Base-by-base conservation (phyloP, 37 sponge, comb jelly and placozoan species). In the Haliclona indistincta region DNA sequence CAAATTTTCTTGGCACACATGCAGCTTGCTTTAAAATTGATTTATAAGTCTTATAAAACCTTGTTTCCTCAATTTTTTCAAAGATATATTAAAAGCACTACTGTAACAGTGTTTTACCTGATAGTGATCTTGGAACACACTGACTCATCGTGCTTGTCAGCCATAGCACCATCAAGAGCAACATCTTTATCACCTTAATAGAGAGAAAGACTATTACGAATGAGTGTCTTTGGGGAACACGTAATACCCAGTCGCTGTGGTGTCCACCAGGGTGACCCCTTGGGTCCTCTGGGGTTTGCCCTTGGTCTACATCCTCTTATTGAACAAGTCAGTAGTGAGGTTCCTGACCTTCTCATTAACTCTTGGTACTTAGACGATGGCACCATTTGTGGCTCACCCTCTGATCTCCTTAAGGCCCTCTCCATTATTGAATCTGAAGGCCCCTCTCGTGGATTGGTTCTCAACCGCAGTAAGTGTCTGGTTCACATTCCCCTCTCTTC, bases 321-420 rank as follows among this genome's bases (percentile, higher is more conserved):
- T 22, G 71, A 51, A 26, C n/a, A 55, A 26, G 53, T 71, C 54
- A 47, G 53, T 35, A 54, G 37, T 47, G 71, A 51, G 29, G 71
- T 71, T 2, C 53, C 71, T 28, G 71, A 55, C 36, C 49, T 71
- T 10, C 37, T 25, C 26, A 26, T 71, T 25, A 71, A 71, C 53
- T 53, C 71, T 10, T 71, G 71, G 55, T 71, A 71, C 54, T 26
- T 71, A 28, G 71, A 47, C 20, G 49, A 71, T 52, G 71, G 71
- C 54, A 68, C 71, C 41, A 53, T 71, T 8, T 28, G 32, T 28
- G 71, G 55, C 33, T 43, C 71, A n/a, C n/a, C n/a, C n/a, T n/a
- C n/a, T n/a, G n/a, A n/a, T n/a, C 67, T 65, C 15, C 28, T 65
- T 8, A 38, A 35, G 39, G 67, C 38, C 11, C 40, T 65, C 15